Percentiles rank a stretch among this genome's conserved stretches.
Conservation (phyloP, 2,888 invertebrate species). For the Chrysolina oricalcia region DNA sequence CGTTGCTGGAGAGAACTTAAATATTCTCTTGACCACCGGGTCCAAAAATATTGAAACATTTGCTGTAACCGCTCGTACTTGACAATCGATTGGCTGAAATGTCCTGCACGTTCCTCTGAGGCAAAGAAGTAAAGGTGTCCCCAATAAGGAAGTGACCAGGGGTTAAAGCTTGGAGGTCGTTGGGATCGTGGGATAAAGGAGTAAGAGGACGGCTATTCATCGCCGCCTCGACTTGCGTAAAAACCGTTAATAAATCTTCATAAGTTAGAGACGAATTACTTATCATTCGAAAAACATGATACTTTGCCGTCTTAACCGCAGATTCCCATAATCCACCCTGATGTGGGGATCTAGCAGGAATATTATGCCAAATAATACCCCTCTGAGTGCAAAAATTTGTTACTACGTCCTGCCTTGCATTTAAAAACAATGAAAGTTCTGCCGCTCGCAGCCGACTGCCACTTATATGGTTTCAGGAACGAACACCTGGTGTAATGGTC, state of each 20-base stretch:
- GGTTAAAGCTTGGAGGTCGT: no score
- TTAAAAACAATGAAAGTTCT: no score
- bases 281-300: slow-evolving; percentile 56
- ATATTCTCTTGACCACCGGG: slow-evolving; percentile 37
- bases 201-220: slow-evolving; percentile 61
- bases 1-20: slow-evolving; percentile 37
- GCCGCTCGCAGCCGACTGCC: no score
- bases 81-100: not conserved
- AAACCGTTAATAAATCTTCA: slow-evolving; percentile 61
- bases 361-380: slow-evolving; percentile 50
- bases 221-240: slow-evolving; percentile 60
- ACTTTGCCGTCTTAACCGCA: slow-evolving; percentile 60
- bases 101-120: slow-evolving; percentile 1
- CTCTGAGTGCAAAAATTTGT: not conserved
- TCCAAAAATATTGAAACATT: slow-evolving; percentile 37
- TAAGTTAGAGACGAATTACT: slow-evolving; percentile 54
- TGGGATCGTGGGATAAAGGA: slow-evolving; percentile 35
- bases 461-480: no score
- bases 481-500: no score
- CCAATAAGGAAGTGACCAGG: slow-evolving; percentile 41
- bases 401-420: not conserved
- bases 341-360: slow-evolving; percentile 59
- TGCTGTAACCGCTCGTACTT: slow-evolving; percentile 36
- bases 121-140: slow-evolving; percentile 18
- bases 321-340: slow-evolving; percentile 65